These are phyloP conservation scores for Pantala flavescens DNA, from an alignment of 1,140 invertebrate genomes.

Conservation along the genomic window DNA sequence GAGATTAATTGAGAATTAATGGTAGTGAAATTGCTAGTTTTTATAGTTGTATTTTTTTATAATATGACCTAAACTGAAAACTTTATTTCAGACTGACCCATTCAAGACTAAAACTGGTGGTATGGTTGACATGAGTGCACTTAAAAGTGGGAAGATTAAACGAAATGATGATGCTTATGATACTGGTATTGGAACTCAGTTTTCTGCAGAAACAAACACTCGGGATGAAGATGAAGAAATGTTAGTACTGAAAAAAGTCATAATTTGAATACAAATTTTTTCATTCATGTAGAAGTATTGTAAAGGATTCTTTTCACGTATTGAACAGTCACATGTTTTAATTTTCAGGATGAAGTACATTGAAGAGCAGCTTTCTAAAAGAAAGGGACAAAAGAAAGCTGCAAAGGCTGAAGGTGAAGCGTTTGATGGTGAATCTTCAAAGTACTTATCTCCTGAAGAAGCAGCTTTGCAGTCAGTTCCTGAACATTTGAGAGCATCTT, in stretches of 20 bases:
- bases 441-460: slow-evolving; percentile 76
- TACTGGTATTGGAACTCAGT: slow-evolving; percentile 88
- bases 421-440: slow-evolving; percentile 33
- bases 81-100: slow-evolving; percentile 50
- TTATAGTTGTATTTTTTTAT: no score
- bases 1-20: no score
- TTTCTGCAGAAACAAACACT: slow-evolving; percentile 96
- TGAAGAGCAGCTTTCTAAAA: slow-evolving; percentile 80
- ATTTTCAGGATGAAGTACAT: slow-evolving; percentile 85
- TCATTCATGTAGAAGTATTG: no score
- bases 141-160: slow-evolving; percentile 69
- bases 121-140: slow-evolving; percentile 79
- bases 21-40: not conserved
- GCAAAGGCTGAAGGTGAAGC: slow-evolving; percentile 31
- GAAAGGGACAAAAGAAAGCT: slow-evolving; percentile 53
- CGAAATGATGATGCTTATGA: slow-evolving; percentile 73
- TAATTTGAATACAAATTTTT: no score
- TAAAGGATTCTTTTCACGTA: not conserved
- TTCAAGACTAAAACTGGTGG: slow-evolving; percentile 71
- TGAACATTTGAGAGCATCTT: slow-evolving; percentile 72
- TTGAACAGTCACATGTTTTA: slow-evolving; percentile 18
- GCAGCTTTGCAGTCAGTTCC: slow-evolving; percentile 75
- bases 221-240: slow-evolving; percentile 98
- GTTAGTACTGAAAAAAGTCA: slow-evolving; percentile 38
- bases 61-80: no score